These are phyloP conservation scores for Nebria salina DNA, from an alignment of 2,888 invertebrate genomes.

Conservation along the genomic window DNA sequence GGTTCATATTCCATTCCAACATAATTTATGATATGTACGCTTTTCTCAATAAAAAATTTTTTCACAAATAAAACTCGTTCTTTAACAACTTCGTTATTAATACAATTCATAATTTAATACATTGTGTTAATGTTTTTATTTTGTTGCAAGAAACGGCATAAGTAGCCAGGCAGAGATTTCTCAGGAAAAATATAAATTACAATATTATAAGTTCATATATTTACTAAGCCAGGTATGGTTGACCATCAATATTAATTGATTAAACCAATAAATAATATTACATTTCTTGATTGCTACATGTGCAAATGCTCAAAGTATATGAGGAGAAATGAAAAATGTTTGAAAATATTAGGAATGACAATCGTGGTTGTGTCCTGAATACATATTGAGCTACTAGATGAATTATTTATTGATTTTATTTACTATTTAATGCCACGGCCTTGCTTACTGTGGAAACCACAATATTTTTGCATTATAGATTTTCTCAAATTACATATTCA, in stretches of 20 bases:
- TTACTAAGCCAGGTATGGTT: not conserved
- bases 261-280: not conserved
- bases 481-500: not conserved
- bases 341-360: constrained; percentile 1
- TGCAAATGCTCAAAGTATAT: not conserved
- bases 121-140: not conserved
- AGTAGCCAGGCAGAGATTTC: not conserved
- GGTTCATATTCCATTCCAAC: not conserved
- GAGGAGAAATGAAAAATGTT: not conserved
- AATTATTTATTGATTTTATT: not conserved
- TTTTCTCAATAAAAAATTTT: not conserved
- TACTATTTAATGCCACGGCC: not conserved
- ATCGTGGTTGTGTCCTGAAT: not conserved
- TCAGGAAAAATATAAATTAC: not conserved
- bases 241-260: constrained; percentile 1
- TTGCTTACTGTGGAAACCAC: not conserved
- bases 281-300: not conserved
- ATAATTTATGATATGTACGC: not conserved
- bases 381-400: not conserved
- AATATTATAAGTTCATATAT: not conserved
- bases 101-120: not conserved
- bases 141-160: not conserved
- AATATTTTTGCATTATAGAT: not conserved
- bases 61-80: not conserved
- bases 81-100: not conserved